Evolutionary conservation across 2,797 vertebrate species (phyloP).

Genomic region (Simalia tracyae): DNA sequence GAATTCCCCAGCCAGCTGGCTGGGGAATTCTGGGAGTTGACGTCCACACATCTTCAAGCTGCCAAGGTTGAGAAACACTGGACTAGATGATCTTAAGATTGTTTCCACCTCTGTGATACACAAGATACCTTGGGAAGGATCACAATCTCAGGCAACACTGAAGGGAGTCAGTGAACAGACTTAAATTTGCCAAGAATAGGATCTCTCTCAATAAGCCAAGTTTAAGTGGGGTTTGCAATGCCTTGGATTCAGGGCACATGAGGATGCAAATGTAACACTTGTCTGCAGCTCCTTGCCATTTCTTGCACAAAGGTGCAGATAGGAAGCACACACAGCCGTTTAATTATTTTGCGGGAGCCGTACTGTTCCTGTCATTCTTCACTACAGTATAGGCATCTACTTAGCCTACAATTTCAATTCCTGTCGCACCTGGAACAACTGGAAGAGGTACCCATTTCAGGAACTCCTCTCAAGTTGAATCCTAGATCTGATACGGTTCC

Average conservation of each 20-base stretch:
- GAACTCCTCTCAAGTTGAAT: background rate
- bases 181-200: background rate
- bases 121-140: background rate
- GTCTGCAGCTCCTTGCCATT: background rate
- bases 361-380: background rate
- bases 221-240: background rate
- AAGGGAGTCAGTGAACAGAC: background rate
- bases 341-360: background rate
- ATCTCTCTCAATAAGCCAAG: background rate
- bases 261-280: background rate
- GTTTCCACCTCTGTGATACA: background rate
- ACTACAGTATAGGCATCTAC: background rate
- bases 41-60: background rate
- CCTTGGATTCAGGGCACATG: background rate
- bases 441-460: background rate
- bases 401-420: background rate
- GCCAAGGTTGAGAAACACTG: background rate
- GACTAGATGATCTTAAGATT: background rate
- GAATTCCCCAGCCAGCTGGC: background rate
- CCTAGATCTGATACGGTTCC: background rate
- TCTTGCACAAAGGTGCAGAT: background rate
- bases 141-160: background rate
- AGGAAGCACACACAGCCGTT: background rate
- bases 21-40: no score
- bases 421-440: background rate